Conservation (phyloP, 2,113 vertebrate genomes). For the Chrysemys picta region DNA sequence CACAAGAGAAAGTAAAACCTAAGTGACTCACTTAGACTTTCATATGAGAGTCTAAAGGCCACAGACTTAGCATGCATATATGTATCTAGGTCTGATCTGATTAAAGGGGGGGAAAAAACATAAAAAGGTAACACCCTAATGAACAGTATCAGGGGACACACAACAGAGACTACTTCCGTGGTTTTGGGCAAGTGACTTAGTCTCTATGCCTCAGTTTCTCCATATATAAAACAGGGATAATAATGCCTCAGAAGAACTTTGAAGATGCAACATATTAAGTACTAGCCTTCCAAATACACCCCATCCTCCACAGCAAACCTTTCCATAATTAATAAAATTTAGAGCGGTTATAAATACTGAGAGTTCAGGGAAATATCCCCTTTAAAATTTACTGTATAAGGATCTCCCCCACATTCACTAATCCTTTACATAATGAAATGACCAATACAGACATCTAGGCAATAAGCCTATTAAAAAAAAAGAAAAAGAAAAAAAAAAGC, state of each 20-base stretch:
- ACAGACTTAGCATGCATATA: slow-evolving; percentile 30
- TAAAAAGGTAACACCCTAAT: not conserved
- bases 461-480: slow-evolving; percentile 34
- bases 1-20: slow-evolving; percentile 31
- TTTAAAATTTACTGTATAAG: not conserved
- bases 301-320: not conserved
- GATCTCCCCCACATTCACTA: not conserved
- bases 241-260: fast-evolving
- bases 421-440: not conserved
- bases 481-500: not conserved
- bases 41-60: slow-evolving; percentile 30
- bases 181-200: fast-evolving
- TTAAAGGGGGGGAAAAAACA: not conserved
- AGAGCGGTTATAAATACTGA: not conserved
- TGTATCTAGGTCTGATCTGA: not conserved
- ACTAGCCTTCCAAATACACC: not conserved
- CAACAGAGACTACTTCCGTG: fast-evolving
- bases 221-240: not conserved
- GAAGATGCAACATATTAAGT: not conserved
- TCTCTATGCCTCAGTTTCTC: not conserved
- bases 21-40: slow-evolving; percentile 40
- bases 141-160: not conserved
- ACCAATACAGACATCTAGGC: slow-evolving; percentile 55
- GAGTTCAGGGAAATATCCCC: not conserved
- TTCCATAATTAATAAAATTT: not conserved